Percentiles rank a stretch among this genome's conserved stretches.
Conservation (phyloP, 2,888 invertebrate species). For the Fabriciana adippe region DNA sequence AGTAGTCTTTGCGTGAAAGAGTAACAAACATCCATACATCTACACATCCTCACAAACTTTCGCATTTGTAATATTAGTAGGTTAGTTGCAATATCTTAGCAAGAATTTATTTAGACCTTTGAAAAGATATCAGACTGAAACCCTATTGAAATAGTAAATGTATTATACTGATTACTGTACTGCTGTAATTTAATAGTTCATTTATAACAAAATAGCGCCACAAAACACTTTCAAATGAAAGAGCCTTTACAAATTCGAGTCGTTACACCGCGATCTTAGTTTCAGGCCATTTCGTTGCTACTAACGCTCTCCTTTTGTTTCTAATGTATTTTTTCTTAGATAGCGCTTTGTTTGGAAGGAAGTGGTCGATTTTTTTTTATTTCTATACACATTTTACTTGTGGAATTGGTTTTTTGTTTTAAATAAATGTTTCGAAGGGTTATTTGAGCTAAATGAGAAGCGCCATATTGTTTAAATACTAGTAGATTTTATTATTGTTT, state of each 20-base stretch:
- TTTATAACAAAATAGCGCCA: not conserved
- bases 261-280: constrained; percentile 45
- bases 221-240: constrained; percentile 24
- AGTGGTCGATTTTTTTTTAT: constrained; percentile 27
- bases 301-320: constrained; percentile 46
- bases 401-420: constrained; percentile 12
- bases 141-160: too few relatives aligned
- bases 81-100: too few relatives aligned
- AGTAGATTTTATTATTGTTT: not conserved
- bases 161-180: too few relatives aligned
- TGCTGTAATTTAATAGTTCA: too few relatives aligned
- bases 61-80: too few relatives aligned
- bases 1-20: too few relatives aligned
- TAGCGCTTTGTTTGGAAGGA: constrained; percentile 44
- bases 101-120: too few relatives aligned
- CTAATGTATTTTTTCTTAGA: constrained; percentile 46
- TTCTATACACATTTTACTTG: constrained; percentile 19
- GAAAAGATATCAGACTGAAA: too few relatives aligned
- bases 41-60: too few relatives aligned
- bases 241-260: constrained; percentile 34
- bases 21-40: too few relatives aligned
- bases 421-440: not conserved
- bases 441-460: not conserved
- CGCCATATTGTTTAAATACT: not conserved
- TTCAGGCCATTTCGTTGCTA: constrained; percentile 48